Conservation (phyloP, 2,888 invertebrate species). For the Cylindroiulus punctatus region DNA sequence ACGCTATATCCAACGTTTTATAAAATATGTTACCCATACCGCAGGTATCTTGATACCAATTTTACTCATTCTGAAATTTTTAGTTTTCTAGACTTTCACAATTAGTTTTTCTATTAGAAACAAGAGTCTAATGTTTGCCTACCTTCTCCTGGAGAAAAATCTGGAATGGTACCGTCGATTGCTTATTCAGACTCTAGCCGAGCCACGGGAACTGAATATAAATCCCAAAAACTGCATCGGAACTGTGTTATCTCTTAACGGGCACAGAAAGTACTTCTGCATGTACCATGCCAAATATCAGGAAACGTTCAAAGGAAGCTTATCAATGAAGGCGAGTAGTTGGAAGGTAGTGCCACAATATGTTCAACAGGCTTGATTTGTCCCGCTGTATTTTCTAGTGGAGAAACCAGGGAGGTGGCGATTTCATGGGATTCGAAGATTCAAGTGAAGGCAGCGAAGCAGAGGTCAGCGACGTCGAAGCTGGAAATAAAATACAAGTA, state of each 20-base stretch:
- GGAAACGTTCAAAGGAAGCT: slow-evolving; percentile 67
- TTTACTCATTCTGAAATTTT: not conserved
- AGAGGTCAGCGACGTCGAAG: slow-evolving; percentile 67
- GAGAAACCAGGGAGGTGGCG: slow-evolving; percentile 72
- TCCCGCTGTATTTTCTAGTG: slow-evolving; percentile 68
- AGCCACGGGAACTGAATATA: slow-evolving; percentile 83
- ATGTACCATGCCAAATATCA: slow-evolving; percentile 98
- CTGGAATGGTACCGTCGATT: slow-evolving; percentile 93
- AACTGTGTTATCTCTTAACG: slow-evolving; percentile 94
- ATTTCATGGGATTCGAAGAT: slow-evolving; percentile 85
- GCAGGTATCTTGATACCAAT: slow-evolving; percentile 65
- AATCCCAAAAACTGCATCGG: slow-evolving; percentile 97
- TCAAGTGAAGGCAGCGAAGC: slow-evolving; percentile 69
- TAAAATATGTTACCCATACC: slow-evolving; percentile 92
- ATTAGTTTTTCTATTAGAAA: slow-evolving; percentile 72
- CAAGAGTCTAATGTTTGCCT: slow-evolving; percentile 95
- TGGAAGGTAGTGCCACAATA: not conserved
- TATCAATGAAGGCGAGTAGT: slow-evolving; percentile 42
- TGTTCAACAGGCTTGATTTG: not conserved
- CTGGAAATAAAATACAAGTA: slow-evolving; percentile 62
- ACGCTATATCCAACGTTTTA: slow-evolving; percentile 91
- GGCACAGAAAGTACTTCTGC: slow-evolving; percentile 96
- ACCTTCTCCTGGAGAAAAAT: slow-evolving; percentile 90
- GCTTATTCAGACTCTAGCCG: slow-evolving; percentile 85
- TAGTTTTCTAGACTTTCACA: not conserved